phyloP scores from a whole-genome alignment of 2,888 invertebrate species.

The Eupelmus urozonus region DNA sequence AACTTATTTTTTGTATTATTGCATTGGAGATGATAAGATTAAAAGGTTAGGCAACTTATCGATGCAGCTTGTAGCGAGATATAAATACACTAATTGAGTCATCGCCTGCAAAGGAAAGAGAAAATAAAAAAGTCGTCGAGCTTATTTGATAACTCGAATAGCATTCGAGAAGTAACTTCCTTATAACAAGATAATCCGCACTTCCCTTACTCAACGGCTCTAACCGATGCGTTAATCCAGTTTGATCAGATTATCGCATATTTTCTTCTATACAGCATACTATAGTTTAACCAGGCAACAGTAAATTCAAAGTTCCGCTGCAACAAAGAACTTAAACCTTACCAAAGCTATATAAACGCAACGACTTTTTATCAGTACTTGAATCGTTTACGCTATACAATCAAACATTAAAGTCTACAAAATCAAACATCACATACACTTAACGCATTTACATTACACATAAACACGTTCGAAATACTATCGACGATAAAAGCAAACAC shows the following conservation, averaged over 20 bases:
- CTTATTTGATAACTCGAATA: conserved; percentile 21
- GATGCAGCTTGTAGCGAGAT: background rate
- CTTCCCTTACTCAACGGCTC: conserved; percentile 31
- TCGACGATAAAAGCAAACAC: too few relatives aligned
- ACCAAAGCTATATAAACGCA: background rate
- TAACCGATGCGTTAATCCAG: conserved; percentile 19
- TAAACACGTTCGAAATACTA: too few relatives aligned
- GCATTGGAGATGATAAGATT: background rate
- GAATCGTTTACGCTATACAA: too few relatives aligned
- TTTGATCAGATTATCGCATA: conserved; percentile 41
- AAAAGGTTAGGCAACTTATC: background rate
- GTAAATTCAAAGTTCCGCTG: background rate
- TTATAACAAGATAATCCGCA: conserved; percentile 39
- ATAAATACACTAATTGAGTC: background rate
- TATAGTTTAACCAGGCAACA: background rate
- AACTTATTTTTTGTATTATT: too few relatives aligned
- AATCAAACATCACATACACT: too few relatives aligned
- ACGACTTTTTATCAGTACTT: background rate
- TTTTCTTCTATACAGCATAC: conserved; percentile 16
- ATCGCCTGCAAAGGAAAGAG: background rate
- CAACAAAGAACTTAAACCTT: background rate
- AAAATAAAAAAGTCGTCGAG: background rate
- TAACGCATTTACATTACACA: too few relatives aligned
- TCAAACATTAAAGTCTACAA: too few relatives aligned
- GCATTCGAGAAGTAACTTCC: conserved; percentile 33